Conservation (phyloP, 2,113 vertebrate genomes). For the Athene noctua region DNA sequence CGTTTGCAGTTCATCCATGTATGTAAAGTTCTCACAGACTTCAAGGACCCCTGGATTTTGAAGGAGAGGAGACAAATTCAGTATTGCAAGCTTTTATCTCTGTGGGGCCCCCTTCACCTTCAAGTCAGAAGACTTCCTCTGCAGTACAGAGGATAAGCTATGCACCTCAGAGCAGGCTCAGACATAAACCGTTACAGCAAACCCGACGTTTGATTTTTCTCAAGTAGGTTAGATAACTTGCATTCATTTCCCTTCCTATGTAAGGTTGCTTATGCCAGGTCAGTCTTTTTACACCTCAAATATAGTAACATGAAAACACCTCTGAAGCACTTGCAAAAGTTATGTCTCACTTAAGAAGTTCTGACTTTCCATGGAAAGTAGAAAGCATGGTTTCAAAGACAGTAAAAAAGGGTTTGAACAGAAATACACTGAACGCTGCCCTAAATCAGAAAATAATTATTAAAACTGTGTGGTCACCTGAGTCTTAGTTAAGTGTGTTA, state of each 20-base stretch:
- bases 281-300: neutral
- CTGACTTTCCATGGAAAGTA: neutral
- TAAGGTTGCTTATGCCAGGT: neutral
- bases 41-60: neutral
- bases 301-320: neutral
- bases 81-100: neutral
- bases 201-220: neutral
- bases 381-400: neutral
- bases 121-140: neutral
- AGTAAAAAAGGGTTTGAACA: neutral
- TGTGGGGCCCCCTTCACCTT: neutral
- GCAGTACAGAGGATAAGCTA: neutral
- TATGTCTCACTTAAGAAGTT: neutral
- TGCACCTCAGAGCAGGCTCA: neutral
- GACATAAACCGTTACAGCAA: neutral
- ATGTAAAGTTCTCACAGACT: neutral
- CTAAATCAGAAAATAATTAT: neutral
- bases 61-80: neutral
- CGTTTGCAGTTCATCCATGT: neutral
- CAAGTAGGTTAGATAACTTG: neutral
- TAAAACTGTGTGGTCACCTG: neutral
- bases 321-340: neutral
- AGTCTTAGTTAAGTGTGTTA: neutral
- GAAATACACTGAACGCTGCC: neutral
- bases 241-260: neutral